These are phyloP conservation scores for Hybos culiciformis DNA, from an alignment of 2,888 invertebrate species.

Conservation along the genomic window DNA sequence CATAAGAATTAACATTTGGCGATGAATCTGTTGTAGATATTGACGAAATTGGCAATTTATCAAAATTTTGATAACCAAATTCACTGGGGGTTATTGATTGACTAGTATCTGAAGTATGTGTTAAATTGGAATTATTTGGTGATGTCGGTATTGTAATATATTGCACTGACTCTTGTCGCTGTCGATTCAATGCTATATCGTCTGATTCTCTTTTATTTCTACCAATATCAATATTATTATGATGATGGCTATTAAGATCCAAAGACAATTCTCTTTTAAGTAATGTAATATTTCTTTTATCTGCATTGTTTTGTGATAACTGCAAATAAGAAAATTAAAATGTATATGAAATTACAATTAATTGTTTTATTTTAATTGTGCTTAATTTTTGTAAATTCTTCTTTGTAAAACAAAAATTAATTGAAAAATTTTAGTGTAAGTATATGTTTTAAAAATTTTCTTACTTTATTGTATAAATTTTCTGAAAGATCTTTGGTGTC, in stretches of 20 bases:
- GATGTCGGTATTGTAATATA: slow-evolving; percentile 18
- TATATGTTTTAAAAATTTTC: too few relatives aligned
- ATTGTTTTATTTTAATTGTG: not conserved
- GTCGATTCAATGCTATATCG: slow-evolving; percentile 17
- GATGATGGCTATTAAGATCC: slow-evolving; percentile 29
- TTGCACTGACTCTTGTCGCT: slow-evolving; percentile 11
- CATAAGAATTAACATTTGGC: slow-evolving; percentile 26
- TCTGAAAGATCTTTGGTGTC: slow-evolving; percentile 21
- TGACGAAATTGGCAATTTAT: slow-evolving; percentile 32
- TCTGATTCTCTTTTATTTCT: slow-evolving; percentile 20
- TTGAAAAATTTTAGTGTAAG: too few relatives aligned
- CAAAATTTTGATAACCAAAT: slow-evolving; percentile 35
- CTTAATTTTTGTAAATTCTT: too few relatives aligned
- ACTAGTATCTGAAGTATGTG: slow-evolving; percentile 32
- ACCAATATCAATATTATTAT: slow-evolving; percentile 11
- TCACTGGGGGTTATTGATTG: slow-evolving; percentile 37
- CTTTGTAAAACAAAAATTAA: too few relatives aligned
- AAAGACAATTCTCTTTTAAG: slow-evolving; percentile 33
- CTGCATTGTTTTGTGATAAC: slow-evolving; percentile 19
- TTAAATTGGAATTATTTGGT: slow-evolving; percentile 31
- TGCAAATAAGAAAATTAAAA: slow-evolving; percentile 13
- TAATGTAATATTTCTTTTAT: slow-evolving; percentile 32
- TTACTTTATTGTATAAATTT: too few relatives aligned
- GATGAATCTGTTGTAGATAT: slow-evolving; percentile 34
- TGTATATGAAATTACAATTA: not conserved